phyloP scores from a whole-genome alignment of 1,140 invertebrate genomes.

The Eriosoma lanigerum region DNA sequence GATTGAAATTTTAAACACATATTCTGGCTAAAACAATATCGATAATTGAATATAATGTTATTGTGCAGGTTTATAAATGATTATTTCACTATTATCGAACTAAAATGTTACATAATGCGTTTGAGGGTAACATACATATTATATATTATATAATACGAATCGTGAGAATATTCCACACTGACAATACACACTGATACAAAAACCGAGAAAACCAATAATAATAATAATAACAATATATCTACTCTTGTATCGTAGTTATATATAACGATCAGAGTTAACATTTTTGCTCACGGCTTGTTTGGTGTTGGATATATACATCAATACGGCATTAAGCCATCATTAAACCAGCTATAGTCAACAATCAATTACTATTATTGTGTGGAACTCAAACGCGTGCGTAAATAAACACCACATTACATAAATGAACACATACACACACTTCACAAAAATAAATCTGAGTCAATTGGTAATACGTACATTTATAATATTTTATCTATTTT shows the following conservation, averaged over 20 bases:
- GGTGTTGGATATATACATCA: conserved; percentile 5
- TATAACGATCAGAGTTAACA: not conserved
- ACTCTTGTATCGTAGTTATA: too few relatives aligned
- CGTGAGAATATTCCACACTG: not conserved
- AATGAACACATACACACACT: not conserved
- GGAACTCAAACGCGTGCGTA: not conserved
- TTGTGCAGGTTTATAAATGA: too few relatives aligned
- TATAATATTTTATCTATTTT: too few relatives aligned
- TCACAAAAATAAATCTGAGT: too few relatives aligned
- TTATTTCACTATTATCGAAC: not conserved
- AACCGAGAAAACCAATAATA: not conserved
- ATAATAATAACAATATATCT: too few relatives aligned
- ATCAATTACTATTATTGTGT: not conserved
- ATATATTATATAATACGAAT: conserved; percentile 9
- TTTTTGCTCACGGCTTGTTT: not conserved
- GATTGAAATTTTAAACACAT: too few relatives aligned
- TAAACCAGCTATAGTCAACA: conserved; percentile 6
- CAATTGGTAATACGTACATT: too few relatives aligned
- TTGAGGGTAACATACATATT: not conserved
- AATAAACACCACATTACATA: not conserved
- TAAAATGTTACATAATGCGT: not conserved
- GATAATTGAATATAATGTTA: too few relatives aligned
- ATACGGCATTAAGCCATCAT: conserved; percentile 16
- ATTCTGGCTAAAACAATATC: too few relatives aligned
- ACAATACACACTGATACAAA: not conserved